These are phyloP conservation scores for Ypsolopha scabrella DNA, from an alignment of 2,888 invertebrate genomes.

Conservation along the genomic window DNA sequence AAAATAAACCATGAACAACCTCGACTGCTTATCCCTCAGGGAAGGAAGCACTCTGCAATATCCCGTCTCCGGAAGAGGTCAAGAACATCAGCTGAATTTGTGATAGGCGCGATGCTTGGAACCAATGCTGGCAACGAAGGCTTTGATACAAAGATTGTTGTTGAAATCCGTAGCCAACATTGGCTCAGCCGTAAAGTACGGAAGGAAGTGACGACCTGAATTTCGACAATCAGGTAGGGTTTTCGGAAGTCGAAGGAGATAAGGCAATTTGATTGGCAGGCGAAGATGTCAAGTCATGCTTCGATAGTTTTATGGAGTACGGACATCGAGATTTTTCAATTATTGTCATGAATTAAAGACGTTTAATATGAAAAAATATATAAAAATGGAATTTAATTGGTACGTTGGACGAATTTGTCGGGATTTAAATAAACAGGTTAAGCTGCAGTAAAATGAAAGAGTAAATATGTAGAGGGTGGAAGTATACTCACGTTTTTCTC, in stretches of 20 bases:
- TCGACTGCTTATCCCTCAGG: constrained; percentile 9
- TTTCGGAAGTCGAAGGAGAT: constrained; percentile 6
- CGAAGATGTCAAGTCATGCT: not conserved
- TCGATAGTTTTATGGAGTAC: not conserved
- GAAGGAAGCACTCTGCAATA: constrained; percentile 34
- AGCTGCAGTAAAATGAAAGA: not conserved
- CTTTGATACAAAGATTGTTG: not conserved
- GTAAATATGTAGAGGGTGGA: no score
- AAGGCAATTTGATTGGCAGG: not conserved
- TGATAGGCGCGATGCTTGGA: no score
- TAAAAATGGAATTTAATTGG: no score
- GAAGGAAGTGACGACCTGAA: constrained; percentile 34
- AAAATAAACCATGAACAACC: not conserved
- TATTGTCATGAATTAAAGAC: no score
- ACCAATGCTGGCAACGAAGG: no score
- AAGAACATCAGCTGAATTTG: constrained; percentile 11
- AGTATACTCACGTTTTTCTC: no score
- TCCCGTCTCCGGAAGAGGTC: constrained; percentile 34
- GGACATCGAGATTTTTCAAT: no score
- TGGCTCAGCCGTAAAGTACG: constrained; percentile 2
- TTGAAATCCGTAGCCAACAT: not conserved
- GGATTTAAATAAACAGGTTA: no score
- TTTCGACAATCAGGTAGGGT: constrained; percentile 12
- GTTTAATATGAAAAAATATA: no score
- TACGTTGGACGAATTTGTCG: no score